Evolutionary conservation across 2,113 vertebrate genomes (phyloP).

Genomic region (Forbesichthys papilliferus): DNA sequence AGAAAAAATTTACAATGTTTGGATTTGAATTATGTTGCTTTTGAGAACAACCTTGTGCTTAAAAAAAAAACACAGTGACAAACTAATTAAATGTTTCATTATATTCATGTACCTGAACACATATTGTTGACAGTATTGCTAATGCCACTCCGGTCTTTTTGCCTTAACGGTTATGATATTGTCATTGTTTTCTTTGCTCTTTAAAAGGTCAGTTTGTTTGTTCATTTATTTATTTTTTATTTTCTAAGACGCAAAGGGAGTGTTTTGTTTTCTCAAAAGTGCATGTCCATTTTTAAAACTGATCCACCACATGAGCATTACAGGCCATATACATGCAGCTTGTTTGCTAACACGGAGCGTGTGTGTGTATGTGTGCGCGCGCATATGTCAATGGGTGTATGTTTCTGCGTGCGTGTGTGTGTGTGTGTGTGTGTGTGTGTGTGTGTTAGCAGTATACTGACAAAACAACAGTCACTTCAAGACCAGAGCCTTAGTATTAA

Average conservation of each 20-base stretch:
- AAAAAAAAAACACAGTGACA: conserved; percentile 72
- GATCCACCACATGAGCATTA: conserved; percentile 70
- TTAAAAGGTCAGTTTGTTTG: conserved; percentile 36
- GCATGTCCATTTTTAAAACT: conserved; percentile 76
- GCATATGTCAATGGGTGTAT: conserved; percentile 76
- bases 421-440: conserved; percentile 74
- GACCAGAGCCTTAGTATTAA: conserved; percentile 98
- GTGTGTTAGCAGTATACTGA: conserved; percentile 81
- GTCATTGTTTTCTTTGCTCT: conserved; percentile 62
- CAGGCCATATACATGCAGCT: conserved; percentile 70
- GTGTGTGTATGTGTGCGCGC: conserved; percentile 81
- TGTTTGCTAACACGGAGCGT: conserved; percentile 83
- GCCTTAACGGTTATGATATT: conserved; percentile 81
- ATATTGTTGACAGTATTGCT: conserved; percentile 71
- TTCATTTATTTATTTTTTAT: conserved; percentile 27
- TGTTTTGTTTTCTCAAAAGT: conserved; percentile 59
- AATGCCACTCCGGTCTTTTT: conserved; percentile 80
- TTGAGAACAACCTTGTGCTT: conserved; percentile 72
- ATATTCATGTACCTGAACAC: conserved; percentile 76
- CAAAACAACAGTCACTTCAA: conserved; percentile 92
- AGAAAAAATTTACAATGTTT: conserved; percentile 53
- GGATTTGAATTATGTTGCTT: conserved; percentile 65
- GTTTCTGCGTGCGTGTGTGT: conserved; percentile 80
- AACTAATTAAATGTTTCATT: conserved; percentile 78
- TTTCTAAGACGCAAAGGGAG: conserved; percentile 17